phyloP scores from a whole-genome alignment of 2,797 vertebrate species.

The Varecia variegata region DNA sequence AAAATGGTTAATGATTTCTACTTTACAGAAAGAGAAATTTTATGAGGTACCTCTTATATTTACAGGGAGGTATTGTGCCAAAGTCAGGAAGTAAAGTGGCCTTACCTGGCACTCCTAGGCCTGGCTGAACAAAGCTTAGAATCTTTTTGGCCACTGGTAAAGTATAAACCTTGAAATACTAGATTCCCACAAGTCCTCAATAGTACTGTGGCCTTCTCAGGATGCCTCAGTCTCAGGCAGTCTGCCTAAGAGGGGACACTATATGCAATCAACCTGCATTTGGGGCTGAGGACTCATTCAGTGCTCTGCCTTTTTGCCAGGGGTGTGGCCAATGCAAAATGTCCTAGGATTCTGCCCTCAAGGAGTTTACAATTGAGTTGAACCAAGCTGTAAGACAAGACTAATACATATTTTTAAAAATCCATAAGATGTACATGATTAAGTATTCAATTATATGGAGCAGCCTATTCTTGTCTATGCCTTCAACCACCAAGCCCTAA shows the following conservation, averaged over 20 bases:
- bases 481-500: not conserved
- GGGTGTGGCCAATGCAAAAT: not conserved
- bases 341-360: not conserved
- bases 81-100: not conserved
- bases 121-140: not conserved
- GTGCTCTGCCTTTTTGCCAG: not conserved
- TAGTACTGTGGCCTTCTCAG: not conserved
- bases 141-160: not conserved
- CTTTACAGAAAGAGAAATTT: constrained; percentile 23
- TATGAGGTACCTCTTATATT: not conserved
- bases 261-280: not conserved
- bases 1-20: constrained; percentile 24
- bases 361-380: not conserved
- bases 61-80: not conserved
- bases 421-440: not conserved
- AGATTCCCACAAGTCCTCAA: not conserved
- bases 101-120: not conserved
- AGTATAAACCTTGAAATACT: not conserved
- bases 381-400: not conserved
- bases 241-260: not conserved
- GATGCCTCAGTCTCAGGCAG: not conserved
- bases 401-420: not conserved
- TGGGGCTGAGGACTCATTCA: not conserved
- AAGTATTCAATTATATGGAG: not conserved
- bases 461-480: not conserved